These are phyloP conservation scores for Haemorhous mexicanus DNA, from an alignment of 2,113 vertebrate genomes.

Conservation along the genomic window DNA sequence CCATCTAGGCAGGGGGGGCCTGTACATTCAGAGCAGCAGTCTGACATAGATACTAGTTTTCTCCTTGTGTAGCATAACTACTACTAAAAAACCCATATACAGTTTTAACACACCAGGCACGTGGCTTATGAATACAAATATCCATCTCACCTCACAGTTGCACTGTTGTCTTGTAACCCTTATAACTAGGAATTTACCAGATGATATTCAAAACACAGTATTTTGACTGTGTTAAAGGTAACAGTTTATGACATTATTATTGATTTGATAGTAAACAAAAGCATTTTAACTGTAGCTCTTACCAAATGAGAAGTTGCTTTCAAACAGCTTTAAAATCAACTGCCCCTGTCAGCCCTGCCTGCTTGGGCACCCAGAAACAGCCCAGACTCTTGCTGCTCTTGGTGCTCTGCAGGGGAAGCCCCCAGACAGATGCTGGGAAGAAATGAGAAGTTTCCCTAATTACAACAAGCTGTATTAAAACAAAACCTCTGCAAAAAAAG, in stretches of 20 bases:
- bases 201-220: background rate
- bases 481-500: background rate
- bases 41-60: background rate
- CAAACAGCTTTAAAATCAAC: background rate
- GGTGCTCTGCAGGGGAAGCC: background rate
- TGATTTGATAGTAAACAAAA: background rate
- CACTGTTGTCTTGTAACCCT: background rate
- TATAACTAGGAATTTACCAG: background rate
- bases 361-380: background rate
- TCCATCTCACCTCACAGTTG: background rate
- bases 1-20: background rate
- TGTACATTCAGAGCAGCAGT: background rate
- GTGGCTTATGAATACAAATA: background rate
- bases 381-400: background rate
- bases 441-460: background rate
- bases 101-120: background rate
- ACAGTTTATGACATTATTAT: background rate
- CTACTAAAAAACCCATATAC: background rate
- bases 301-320: background rate
- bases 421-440: background rate
- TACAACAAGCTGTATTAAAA: background rate
- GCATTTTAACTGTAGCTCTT: background rate
- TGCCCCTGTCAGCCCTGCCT: background rate
- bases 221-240: background rate
- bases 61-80: background rate